These are phyloP conservation scores for Boloria euphrosyne DNA, from an alignment of 2,888 invertebrate species.

Conservation along the genomic window DNA sequence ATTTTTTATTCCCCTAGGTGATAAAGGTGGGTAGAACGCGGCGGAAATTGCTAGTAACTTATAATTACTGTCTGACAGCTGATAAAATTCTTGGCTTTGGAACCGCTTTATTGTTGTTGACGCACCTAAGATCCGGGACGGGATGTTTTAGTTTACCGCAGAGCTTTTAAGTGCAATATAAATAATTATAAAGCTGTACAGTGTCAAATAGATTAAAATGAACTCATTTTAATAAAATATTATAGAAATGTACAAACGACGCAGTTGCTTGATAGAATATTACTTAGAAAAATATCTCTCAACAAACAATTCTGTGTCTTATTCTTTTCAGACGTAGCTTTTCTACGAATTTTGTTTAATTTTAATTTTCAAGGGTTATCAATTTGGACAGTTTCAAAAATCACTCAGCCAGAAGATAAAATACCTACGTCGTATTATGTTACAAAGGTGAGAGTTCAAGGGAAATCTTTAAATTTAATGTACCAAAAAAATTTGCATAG, in stretches of 20 bases:
- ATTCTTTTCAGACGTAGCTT: neutral
- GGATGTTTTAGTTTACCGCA: slow-evolving; percentile 1
- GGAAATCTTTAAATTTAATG: slow-evolving; percentile 14
- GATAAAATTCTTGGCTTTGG: too few species aligned
- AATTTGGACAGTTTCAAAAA: slow-evolving; percentile 21
- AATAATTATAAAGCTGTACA: neutral
- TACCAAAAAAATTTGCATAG: slow-evolving; percentile 20
- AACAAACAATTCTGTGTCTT: neutral
- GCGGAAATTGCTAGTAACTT: too few species aligned
- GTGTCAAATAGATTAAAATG: too few species aligned
- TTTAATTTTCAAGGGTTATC: slow-evolving; percentile 7
- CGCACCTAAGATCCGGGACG: slow-evolving; percentile 16
- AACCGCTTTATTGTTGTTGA: too few species aligned
- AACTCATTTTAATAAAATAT: too few species aligned
- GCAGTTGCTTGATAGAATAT: too few species aligned
- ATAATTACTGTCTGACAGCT: too few species aligned
- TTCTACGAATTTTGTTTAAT: neutral
- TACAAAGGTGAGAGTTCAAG: slow-evolving; percentile 35
- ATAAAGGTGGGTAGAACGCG: too few species aligned
- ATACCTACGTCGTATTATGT: slow-evolving; percentile 28
- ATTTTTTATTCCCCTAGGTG: too few species aligned
- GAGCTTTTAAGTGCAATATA: neutral
- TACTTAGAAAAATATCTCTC: too few species aligned
- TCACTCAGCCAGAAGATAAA: slow-evolving; percentile 21
- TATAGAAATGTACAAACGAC: too few species aligned